Evolutionary conservation across 2,888 invertebrate genomes (phyloP).

Genomic region (Sminthurides aquaticus): DNA sequence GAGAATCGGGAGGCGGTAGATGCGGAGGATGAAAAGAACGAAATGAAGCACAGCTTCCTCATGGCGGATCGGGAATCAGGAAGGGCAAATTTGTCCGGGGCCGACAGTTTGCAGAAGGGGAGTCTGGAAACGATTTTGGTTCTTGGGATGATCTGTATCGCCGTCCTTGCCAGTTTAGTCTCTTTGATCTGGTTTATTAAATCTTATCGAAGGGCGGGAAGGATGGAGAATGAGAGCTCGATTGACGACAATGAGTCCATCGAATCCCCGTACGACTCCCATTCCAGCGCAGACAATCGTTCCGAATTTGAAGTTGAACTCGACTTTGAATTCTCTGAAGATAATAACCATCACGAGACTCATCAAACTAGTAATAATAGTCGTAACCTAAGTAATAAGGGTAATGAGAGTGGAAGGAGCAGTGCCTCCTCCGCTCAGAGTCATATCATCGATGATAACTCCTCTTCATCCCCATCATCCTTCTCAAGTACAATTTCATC

Average conservation of each 20-base stretch:
- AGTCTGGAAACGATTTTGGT: constrained; percentile 40
- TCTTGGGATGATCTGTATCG: constrained; percentile 42
- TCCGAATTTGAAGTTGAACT: constrained; percentile 42
- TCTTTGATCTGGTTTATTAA: constrained; percentile 42
- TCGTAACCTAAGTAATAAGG: not conserved
- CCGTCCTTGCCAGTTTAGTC: constrained; percentile 38
- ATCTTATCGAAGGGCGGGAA: constrained; percentile 27
- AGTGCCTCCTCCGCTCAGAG: constrained; percentile 5
- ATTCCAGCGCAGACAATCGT: constrained; percentile 33
- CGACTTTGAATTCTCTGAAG: constrained; percentile 44
- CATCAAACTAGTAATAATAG: not conserved
- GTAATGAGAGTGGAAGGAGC: not conserved
- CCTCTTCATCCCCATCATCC: constrained; percentile 5
- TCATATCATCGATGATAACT: not conserved
- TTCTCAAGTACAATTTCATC: constrained; percentile 4
- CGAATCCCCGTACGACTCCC: constrained; percentile 19
- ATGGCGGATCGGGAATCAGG: not conserved
- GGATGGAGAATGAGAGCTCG: not conserved
- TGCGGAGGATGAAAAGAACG: not conserved
- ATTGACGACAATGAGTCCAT: constrained; percentile 30
- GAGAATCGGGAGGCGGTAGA: constrained; percentile 5
- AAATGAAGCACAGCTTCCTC: constrained; percentile 1
- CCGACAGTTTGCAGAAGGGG: constrained; percentile 18
- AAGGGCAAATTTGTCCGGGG: constrained; percentile 6
- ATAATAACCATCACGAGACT: constrained; percentile 24